phyloP scores from a whole-genome alignment of 2,888 invertebrate genomes.

The Apocheima hispidaria region DNA sequence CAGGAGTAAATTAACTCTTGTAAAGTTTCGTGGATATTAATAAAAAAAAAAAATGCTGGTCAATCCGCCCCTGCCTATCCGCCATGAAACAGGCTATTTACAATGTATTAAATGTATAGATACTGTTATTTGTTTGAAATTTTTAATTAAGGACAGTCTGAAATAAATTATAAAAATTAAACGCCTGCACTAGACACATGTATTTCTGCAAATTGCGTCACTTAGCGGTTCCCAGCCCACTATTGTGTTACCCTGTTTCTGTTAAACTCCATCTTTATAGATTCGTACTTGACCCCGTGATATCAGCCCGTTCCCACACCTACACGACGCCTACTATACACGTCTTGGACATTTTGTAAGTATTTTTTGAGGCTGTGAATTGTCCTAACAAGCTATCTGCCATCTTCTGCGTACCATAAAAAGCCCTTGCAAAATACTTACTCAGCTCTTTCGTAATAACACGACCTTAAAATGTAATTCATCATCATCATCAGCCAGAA shows the following conservation, averaged over 20 bases:
- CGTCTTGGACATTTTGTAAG: constrained; percentile 17
- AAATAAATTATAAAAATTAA: too few species aligned
- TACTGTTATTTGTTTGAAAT: too few species aligned
- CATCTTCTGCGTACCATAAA: background rate
- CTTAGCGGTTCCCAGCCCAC: background rate
- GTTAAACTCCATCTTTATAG: background rate
- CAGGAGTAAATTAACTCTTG: too few species aligned
- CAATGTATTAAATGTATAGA: too few species aligned
- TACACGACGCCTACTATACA: constrained; percentile 11
- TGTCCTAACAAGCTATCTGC: background rate
- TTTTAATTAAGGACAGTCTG: too few species aligned
- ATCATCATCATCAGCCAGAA: too few species aligned
- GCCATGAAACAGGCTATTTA: too few species aligned
- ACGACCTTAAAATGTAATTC: too few species aligned
- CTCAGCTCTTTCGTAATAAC: background rate
- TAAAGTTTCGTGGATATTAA: too few species aligned
- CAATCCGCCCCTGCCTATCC: too few species aligned
- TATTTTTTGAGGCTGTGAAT: constrained; percentile 1
- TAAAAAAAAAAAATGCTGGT: too few species aligned
- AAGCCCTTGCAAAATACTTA: background rate
- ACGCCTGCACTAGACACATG: background rate
- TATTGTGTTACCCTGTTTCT: background rate
- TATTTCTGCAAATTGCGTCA: background rate
- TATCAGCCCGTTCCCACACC: constrained; percentile 12
- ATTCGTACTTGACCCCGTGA: constrained; percentile 6